phyloP scores from a whole-genome alignment of 2,797 vertebrate genomes.

The Anas georgica region DNA sequence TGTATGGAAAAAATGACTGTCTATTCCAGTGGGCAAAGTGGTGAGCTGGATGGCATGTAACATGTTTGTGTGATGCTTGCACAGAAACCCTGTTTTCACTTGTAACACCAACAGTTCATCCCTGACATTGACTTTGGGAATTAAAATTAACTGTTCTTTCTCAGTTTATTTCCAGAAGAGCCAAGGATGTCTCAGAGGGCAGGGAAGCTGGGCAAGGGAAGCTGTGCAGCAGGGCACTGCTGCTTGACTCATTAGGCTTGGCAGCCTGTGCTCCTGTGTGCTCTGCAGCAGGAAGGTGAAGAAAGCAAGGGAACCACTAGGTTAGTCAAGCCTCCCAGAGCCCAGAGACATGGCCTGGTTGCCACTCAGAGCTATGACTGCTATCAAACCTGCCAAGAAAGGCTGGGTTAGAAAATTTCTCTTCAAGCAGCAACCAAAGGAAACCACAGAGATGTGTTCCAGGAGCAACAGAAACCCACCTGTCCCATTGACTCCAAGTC shows the following conservation, averaged over 20 bases:
- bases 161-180: neutral
- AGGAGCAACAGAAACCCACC: neutral
- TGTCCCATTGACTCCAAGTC: neutral
- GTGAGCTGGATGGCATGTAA: neutral
- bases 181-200: neutral
- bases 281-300: neutral
- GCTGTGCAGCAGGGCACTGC: accelerated
- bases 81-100: neutral
- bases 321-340: neutral
- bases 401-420: neutral
- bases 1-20: neutral
- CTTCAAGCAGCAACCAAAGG: neutral
- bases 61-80: neutral
- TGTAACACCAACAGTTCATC: neutral
- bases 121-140: neutral
- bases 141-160: neutral
- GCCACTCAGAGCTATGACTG: neutral
- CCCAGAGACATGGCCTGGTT: neutral
- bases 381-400: neutral
- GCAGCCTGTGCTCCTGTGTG: accelerated
- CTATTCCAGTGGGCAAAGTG: accelerated
- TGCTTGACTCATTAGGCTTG: neutral
- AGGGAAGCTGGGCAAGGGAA: neutral
- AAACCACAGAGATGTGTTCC: neutral
- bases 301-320: neutral